A percentile compares a stretch with the other conserved stretches of the same genome.
phyloP scores from a whole-genome alignment of 2,113 vertebrate genomes.

The Grallaria varia region DNA sequence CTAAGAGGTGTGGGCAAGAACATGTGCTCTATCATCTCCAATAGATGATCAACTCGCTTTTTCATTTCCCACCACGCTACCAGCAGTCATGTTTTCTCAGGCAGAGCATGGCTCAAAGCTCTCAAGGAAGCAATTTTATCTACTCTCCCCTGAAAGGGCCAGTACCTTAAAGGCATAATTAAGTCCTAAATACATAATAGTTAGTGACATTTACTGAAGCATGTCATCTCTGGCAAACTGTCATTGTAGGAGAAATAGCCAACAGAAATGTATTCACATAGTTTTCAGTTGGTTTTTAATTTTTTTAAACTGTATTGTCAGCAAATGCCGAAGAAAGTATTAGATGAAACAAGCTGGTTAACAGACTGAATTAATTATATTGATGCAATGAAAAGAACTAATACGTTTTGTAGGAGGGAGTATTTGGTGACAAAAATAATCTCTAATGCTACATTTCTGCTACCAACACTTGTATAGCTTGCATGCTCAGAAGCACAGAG shows the following conservation, averaged over 20 bases:
- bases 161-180: conserved; percentile 59
- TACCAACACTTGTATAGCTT: neutral
- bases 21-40: neutral
- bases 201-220: conserved; percentile 54
- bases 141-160: conserved; percentile 4
- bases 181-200: conserved; percentile 51
- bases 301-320: conserved; percentile 16
- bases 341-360: neutral
- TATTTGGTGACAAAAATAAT: neutral
- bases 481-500: neutral
- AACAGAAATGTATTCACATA: neutral
- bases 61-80: neutral
- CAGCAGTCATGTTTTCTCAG: conserved; percentile 9
- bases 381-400: neutral
- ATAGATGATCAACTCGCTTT: neutral
- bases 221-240: conserved; percentile 36
- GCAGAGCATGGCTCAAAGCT: neutral
- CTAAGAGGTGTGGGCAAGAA: conserved; percentile 9
- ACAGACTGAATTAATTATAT: neutral
- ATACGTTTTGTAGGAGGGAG: neutral
- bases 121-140: conserved; percentile 30
- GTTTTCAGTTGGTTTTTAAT: neutral
- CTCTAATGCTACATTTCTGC: neutral
- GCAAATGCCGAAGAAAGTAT: neutral
- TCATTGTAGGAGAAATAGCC: neutral